Percentiles rank a stretch among this genome's conserved stretches.
Conservation (phyloP, 1,140 invertebrate species). For the Pogonus chalceus region DNA sequence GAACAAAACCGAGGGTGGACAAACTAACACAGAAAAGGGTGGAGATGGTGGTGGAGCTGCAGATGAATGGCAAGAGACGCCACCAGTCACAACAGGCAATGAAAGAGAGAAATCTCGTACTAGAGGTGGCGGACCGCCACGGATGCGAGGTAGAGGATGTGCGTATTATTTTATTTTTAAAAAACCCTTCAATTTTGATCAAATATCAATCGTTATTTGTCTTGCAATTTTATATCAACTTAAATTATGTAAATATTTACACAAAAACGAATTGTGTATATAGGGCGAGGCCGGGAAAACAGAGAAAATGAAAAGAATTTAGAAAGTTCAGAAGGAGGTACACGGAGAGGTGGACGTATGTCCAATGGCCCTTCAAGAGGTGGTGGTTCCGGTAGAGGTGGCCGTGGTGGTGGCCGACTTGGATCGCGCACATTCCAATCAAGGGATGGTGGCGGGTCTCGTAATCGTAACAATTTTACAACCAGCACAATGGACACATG, state of each 20-base stretch:
- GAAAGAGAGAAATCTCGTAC: constrained; percentile 34
- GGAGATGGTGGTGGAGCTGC: constrained; percentile 22
- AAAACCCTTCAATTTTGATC: too few relatives aligned
- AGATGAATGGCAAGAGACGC: constrained; percentile 35
- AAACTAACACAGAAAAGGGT: constrained; percentile 20
- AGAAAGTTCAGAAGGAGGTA: constrained; percentile 22
- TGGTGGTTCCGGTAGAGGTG: constrained; percentile 42
- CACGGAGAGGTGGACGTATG: constrained; percentile 28
- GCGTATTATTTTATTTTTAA: constrained; percentile 5
- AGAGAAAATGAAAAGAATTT: constrained; percentile 30
- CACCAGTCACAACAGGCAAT: constrained; percentile 16
- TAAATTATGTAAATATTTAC: too few relatives aligned
- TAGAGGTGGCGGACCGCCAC: constrained; percentile 25
- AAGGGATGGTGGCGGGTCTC: constrained; percentile 10
- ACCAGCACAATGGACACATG: constrained; percentile 40
- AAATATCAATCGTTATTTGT: too few relatives aligned
- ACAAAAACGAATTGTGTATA: too few relatives aligned
- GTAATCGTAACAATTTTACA: constrained; percentile 23
- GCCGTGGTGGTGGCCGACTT: constrained; percentile 44
- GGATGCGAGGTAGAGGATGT: constrained; percentile 25
- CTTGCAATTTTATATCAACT: too few relatives aligned
- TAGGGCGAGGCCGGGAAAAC: constrained; percentile 26
- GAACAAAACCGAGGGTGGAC: constrained; percentile 35
- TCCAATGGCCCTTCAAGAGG: constrained; percentile 43
- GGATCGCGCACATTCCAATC: constrained; percentile 31